Conservation (phyloP, 2,797 vertebrate genomes). For the Perodicticus potto region DNA sequence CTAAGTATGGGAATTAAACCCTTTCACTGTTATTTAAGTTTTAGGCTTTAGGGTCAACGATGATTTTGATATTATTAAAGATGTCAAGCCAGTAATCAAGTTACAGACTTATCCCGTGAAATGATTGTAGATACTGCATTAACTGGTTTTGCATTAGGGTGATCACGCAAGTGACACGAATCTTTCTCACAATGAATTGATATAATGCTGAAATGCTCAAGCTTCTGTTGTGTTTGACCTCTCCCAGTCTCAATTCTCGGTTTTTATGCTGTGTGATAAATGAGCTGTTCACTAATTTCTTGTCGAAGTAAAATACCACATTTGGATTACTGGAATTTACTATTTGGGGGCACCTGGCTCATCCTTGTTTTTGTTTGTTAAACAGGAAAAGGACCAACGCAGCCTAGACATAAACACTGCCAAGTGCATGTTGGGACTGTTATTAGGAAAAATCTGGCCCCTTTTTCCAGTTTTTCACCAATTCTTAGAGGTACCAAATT, state of each 20-base stretch:
- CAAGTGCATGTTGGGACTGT: slow-evolving; percentile 99
- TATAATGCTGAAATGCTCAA: not conserved
- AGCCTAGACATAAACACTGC: slow-evolving; percentile 99
- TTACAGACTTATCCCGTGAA: slow-evolving; percentile 46
- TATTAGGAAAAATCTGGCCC: slow-evolving; percentile 99
- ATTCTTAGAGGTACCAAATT: slow-evolving; percentile 96
- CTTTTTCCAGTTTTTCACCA: slow-evolving; percentile 99
- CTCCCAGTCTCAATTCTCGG: not conserved
- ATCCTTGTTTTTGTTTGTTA: slow-evolving; percentile 83
- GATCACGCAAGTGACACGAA: not conserved
- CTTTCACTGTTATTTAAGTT: slow-evolving; percentile 3
- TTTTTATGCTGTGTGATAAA: slow-evolving; percentile 53
- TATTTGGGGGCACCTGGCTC: slow-evolving; percentile 70
- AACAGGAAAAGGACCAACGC: slow-evolving; percentile 99
- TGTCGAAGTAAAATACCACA: slow-evolving; percentile 61
- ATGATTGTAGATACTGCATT: not conserved
- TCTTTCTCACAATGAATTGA: not conserved
- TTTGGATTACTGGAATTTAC: slow-evolving; percentile 65
- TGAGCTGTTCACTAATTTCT: slow-evolving; percentile 54
- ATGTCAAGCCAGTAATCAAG: slow-evolving; percentile 10
- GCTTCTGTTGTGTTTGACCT: not conserved
- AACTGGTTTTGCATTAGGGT: not conserved
- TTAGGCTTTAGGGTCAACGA: not conserved
- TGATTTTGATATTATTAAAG: slow-evolving; percentile 28
- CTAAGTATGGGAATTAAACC: slow-evolving; percentile 23